A percentile compares a stretch with the other conserved stretches of the same genome.
Evolutionary conservation across 2,113 vertebrate genomes (phyloP).

Genomic region (Stomatorhinus ivindoensis): DNA sequence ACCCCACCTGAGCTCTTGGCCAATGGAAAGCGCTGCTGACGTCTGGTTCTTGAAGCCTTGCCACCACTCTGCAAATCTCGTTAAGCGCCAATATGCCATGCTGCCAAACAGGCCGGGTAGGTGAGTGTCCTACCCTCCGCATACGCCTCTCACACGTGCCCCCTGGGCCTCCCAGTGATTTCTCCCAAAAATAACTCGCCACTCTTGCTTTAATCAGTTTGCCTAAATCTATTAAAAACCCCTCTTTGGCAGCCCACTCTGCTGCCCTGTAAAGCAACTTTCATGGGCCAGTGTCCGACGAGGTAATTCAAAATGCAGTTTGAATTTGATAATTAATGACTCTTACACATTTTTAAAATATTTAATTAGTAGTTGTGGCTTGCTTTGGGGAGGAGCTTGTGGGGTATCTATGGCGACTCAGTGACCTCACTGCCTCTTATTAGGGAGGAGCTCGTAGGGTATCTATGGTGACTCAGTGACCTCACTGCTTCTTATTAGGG

Average conservation of each 20-base stretch:
- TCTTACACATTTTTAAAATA: not conserved
- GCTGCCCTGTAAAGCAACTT: slow-evolving; percentile 9
- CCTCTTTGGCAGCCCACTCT: slow-evolving; percentile 10
- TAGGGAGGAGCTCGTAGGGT: not conserved
- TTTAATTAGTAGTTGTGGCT: not conserved
- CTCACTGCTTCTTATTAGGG: not conserved
- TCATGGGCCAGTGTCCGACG: slow-evolving; percentile 17
- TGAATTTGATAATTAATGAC: slow-evolving; percentile 2
- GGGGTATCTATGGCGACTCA: not conserved
- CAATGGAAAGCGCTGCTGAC: slow-evolving; percentile 23
- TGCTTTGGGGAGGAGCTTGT: not conserved
- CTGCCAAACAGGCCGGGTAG: slow-evolving; percentile 29
- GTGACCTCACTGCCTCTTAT: not conserved
- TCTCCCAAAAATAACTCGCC: slow-evolving; percentile 41
- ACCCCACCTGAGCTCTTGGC: not conserved
- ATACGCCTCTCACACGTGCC: slow-evolving; percentile 41
- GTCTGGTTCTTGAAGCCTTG: slow-evolving; percentile 22
- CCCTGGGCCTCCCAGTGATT: slow-evolving; percentile 34
- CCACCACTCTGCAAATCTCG: slow-evolving; percentile 21
- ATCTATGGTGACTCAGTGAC: slow-evolving; percentile 19
- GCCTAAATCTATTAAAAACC: slow-evolving; percentile 44
- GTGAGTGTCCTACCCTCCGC: slow-evolving; percentile 7
- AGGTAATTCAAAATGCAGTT: slow-evolving; percentile 15
- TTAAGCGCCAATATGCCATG: slow-evolving; percentile 30
- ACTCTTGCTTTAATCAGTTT: slow-evolving; percentile 35